Conservation (phyloP, 2,113 vertebrate species). For the Danio rerio region DNA sequence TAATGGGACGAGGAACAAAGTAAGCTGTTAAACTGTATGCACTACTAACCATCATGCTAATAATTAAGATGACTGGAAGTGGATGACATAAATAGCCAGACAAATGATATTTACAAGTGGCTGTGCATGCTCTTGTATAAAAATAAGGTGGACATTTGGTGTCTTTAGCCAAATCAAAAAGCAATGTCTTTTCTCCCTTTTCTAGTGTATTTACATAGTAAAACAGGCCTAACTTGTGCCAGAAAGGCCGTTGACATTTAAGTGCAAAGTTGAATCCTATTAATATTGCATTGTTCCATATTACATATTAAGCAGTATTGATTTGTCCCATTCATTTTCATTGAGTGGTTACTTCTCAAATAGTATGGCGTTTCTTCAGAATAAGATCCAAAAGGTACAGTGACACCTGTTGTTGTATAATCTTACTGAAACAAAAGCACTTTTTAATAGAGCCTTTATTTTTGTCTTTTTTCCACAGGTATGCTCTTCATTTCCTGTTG, state of each 20-base stretch:
- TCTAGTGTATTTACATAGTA: background rate
- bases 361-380: no score
- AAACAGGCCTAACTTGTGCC: background rate
- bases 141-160: no score
- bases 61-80: no score
- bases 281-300: background rate
- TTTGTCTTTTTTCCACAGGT: slow-evolving; percentile 75
- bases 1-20: no score
- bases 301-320: background rate
- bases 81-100: no score
- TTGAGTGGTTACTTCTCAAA: background rate
- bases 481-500: slow-evolving; percentile 94
- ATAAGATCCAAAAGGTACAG: no score
- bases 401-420: background rate
- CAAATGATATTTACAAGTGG: no score
- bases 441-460: background rate
- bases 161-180: no score
- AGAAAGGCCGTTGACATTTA: background rate
- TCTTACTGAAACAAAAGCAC: background rate
- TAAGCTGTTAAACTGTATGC: no score
- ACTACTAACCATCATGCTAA: no score
- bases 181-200: no score
- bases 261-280: background rate
- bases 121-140: no score
- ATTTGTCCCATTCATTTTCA: background rate